Conservation (phyloP, 2,797 vertebrate species). For the Pipistrellus kuhlii region DNA sequence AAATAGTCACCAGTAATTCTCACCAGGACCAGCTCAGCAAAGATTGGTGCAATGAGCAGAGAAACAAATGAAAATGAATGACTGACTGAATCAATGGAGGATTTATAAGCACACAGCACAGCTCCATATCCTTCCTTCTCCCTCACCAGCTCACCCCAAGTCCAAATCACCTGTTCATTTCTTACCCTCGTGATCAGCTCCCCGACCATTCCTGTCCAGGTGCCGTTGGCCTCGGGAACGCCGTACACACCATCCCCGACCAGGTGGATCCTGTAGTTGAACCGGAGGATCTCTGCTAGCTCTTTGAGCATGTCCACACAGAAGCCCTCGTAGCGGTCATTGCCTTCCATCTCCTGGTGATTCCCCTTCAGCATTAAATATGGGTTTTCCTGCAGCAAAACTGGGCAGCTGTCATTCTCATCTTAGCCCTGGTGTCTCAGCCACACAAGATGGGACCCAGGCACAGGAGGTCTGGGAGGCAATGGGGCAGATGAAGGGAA, state of each 20-base stretch:
- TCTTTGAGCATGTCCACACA: constrained; percentile 99
- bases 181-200: constrained; percentile 98
- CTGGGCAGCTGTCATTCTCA: constrained; percentile 91
- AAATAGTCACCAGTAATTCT: background rate
- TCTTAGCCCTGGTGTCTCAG: constrained; percentile 83
- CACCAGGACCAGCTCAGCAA: background rate
- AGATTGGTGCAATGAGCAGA: background rate
- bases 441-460: background rate
- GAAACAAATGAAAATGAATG: background rate
- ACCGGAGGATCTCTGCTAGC: constrained; percentile 95
- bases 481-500: background rate
- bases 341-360: constrained; percentile 96
- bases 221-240: constrained; percentile 95
- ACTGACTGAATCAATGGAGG: background rate
- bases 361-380: constrained; percentile 98
- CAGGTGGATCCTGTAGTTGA: constrained; percentile 97
- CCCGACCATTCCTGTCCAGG: constrained; percentile 98
- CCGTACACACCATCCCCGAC: constrained; percentile 96
- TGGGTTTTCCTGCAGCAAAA: constrained; percentile 97
- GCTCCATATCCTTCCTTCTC: rapidly evolving
- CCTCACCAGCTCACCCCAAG: background rate
- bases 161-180: background rate
- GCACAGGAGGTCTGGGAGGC: background rate
- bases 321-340: constrained; percentile 97
- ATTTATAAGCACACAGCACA: background rate